These are phyloP conservation scores for Cremastinae sp. DNA, from an alignment of 2,888 invertebrate species.

Conservation along the genomic window DNA sequence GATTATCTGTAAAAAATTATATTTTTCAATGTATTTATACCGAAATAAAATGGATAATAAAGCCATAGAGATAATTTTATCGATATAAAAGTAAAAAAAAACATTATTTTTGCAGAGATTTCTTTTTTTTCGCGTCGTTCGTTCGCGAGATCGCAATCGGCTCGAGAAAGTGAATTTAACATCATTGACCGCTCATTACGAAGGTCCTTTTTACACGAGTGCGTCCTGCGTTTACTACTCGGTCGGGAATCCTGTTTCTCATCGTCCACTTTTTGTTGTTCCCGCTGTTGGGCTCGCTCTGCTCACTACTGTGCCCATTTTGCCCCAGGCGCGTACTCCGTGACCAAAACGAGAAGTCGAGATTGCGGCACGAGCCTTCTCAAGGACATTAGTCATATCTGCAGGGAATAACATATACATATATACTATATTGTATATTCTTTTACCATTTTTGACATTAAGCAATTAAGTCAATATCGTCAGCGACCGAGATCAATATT, in stretches of 20 bases:
- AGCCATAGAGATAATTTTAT: too few species aligned
- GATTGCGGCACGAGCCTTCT: slow-evolving; percentile 6
- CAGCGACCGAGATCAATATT: neutral
- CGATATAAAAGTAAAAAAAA: too few species aligned
- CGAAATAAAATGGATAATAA: too few species aligned
- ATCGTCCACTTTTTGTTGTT: neutral
- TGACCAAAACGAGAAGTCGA: slow-evolving; percentile 1
- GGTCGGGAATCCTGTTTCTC: slow-evolving; percentile 20
- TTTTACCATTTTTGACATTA: neutral
- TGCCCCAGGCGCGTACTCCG: slow-evolving; percentile 3
- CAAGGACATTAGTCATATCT: neutral
- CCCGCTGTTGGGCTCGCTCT: neutral
- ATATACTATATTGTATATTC: too few species aligned
- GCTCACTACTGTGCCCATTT: neutral
- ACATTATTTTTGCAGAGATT: neutral
- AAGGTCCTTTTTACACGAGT: slow-evolving; percentile 20
- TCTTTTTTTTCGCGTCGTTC: slow-evolving; percentile 15
- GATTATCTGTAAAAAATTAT: too few species aligned
- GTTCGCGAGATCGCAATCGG: slow-evolving; percentile 45
- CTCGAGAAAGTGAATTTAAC: slow-evolving; percentile 59
- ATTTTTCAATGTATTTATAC: too few species aligned
- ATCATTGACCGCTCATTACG: slow-evolving; percentile 45
- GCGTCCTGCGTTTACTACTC: slow-evolving; percentile 17
- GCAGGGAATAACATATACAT: neutral
- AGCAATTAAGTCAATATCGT: neutral